A percentile compares a stretch with the other conserved stretches of the same genome.
Conservation (phyloP, 1,140 invertebrate genomes). For the Platorchestia sp. region DNA sequence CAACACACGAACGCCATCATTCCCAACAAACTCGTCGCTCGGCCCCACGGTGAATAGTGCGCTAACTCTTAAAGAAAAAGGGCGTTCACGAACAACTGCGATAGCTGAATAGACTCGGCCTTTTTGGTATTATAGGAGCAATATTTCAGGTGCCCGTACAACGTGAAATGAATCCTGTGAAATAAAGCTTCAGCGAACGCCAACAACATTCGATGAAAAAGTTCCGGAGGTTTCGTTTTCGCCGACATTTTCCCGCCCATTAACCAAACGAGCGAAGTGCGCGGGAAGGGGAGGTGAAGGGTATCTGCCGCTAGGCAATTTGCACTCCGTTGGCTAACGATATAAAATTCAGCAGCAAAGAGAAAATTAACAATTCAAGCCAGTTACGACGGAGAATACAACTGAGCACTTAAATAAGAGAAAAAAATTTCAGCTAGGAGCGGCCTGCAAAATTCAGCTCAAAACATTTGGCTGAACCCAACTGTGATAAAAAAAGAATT, state of each 20-base stretch:
- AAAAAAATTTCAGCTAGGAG: background rate
- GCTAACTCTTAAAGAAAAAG: background rate
- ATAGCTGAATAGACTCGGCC: background rate
- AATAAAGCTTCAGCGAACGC: background rate
- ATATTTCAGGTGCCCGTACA: background rate
- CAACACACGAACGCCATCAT: too few relatives aligned
- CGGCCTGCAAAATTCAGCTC: background rate
- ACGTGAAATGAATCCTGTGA: background rate
- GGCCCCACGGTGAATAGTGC: background rate
- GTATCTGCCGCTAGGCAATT: conserved; percentile 5
- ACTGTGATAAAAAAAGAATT: background rate
- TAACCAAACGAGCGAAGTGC: background rate
- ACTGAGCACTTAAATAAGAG: background rate
- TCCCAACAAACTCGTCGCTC: background rate
- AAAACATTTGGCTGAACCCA: background rate
- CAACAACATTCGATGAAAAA: background rate
- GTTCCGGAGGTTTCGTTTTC: background rate
- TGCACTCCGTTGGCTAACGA: conserved; percentile 2
- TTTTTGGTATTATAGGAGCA: background rate
- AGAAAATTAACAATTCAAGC: background rate
- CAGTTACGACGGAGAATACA: background rate
- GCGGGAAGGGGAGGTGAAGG: background rate
- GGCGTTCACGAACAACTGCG: background rate
- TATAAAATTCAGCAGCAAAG: conserved; percentile 14
- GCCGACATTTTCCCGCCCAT: background rate